Base-by-base conservation (phyloP, 2,113 vertebrate species). In the Oceanites oceanicus region DNA sequence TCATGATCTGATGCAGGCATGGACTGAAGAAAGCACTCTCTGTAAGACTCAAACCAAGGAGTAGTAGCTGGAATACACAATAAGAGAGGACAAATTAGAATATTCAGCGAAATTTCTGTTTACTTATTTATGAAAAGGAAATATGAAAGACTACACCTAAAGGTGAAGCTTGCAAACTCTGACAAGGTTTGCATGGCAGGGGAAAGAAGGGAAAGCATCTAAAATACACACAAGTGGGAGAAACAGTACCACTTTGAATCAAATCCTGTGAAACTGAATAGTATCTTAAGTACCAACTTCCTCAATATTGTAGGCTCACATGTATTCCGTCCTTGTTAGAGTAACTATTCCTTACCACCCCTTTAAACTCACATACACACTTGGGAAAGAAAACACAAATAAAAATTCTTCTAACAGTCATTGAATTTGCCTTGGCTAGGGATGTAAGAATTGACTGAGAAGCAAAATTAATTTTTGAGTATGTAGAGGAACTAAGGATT, bases 41-140 rank as follows among this genome's bases (percentile, higher is more conserved):
- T 98, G 92, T 99, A 99, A 89, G 99, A 98, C 92, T 99, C 99
- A 97, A 99, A 99, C 99, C 99, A 99, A 50, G 99, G 99, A 26
- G 99, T 99, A 88, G 99, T 99, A 72, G 99, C 99, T 99, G 93
- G 63, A 98, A 98, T 76, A 95, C 92, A 98, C 40, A 98, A 94
- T 80, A 13, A 95, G 23, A 95, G 3, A 95, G 27, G 23, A 85
- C 3, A 25, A 82, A 59, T 87, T 40, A 84, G 61, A 63, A 34
- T 63, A 92, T 11, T 68, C 17, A 49, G 15, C 13, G 3, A 78
- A 75, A 85, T 21, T 40, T 70, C 32, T 38, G 3, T 50, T 71
- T 26, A 87, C 11, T n/a, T 10, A 12, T 61, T 85, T 49, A 93
- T 36, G 71, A 68, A 49, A 74, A 75, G 47, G 34, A 75, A 92